Base-by-base conservation (phyloP, 2,113 vertebrate species). In the Plestiodon gilberti region DNA sequence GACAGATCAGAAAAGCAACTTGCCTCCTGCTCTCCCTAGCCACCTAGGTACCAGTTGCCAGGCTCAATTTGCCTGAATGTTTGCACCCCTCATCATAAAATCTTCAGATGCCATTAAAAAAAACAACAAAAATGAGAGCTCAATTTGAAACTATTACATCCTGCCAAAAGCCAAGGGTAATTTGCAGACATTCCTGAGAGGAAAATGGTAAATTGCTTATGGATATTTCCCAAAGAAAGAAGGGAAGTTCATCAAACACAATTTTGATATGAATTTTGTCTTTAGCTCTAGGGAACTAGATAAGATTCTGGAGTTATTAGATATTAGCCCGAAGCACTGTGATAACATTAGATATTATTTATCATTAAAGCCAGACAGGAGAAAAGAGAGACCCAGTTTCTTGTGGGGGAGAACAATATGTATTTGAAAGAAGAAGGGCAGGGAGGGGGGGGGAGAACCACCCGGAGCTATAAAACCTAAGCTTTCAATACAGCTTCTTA, bases 201-300 rank as follows among this genome's bases (percentile, higher is more conserved):
- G 59, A 67, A 84, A 81, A 57, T 69, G 30, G 69, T 67, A 84
- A 88, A 30, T 65, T 88, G 82, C 70, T 81, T 75, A 67, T 81
- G 59, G 70, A 67, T 81, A 91, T 64, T 38, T 74, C 6, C 65
- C 35, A 79, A 65, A 52, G 35, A 15, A 61, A 55, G 70, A 91
- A n/a, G 69, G 28, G 52, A 28, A 25, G 61, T 59, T 77, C 48
- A 30, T 33, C 78, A 80, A 52, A 40, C 81, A 11, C 57, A 87
- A 2, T 14, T 82, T 67, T 84, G 69, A 79, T 88, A 88, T 81
- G 77, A 81, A 88, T 81, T 59, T 74, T 71, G 62, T 79, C 61
- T 35, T 9, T 35, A 25, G 1, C 80, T 83, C 35, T 3, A 1
- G 52, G 65, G 59, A 38, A 55, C 3, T n/a, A 65, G 83, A 75